Conservation (phyloP, 2,797 vertebrate species). For the Coregonus sp. region DNA sequence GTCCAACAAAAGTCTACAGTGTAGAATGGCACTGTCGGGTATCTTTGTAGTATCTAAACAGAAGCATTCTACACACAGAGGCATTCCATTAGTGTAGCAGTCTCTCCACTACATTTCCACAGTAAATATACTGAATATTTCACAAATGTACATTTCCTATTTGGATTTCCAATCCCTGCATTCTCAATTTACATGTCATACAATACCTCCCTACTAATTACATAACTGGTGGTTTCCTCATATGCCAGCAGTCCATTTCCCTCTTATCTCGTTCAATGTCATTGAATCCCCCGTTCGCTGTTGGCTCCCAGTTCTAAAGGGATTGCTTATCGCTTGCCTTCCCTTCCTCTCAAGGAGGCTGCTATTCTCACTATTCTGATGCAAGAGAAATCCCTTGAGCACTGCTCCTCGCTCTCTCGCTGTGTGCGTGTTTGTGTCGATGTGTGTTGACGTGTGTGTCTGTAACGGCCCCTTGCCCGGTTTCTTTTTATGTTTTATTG, state of each 20-base stretch:
- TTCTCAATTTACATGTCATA: background rate
- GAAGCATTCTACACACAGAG: background rate
- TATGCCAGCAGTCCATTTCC: slow-evolving; percentile 8
- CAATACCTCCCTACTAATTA: background rate
- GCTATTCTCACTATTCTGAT: slow-evolving; percentile 60
- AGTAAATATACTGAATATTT: background rate
- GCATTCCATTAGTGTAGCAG: background rate
- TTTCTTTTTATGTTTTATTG: background rate
- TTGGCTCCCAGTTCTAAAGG: slow-evolving; percentile 41
- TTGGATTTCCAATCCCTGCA: background rate
- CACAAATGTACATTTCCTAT: background rate
- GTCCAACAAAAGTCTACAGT: background rate
- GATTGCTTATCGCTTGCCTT: slow-evolving; percentile 56
- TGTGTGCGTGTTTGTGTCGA: background rate
- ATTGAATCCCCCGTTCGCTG: slow-evolving; percentile 28
- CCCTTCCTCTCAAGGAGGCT: slow-evolving; percentile 47
- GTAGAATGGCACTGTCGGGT: background rate
- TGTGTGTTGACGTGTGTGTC: background rate
- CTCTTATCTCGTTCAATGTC: slow-evolving; percentile 24
- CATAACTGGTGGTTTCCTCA: slow-evolving; percentile 13
- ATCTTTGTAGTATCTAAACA: background rate
- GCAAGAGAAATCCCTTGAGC: slow-evolving; percentile 66
- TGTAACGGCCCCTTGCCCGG: background rate
- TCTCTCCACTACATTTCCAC: background rate
- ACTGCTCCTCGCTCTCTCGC: slow-evolving; percentile 15